A percentile compares a stretch with the other conserved stretches of the same genome.
phyloP scores from a whole-genome alignment of 2,797 vertebrate species.

The Darevskia nairensis region DNA sequence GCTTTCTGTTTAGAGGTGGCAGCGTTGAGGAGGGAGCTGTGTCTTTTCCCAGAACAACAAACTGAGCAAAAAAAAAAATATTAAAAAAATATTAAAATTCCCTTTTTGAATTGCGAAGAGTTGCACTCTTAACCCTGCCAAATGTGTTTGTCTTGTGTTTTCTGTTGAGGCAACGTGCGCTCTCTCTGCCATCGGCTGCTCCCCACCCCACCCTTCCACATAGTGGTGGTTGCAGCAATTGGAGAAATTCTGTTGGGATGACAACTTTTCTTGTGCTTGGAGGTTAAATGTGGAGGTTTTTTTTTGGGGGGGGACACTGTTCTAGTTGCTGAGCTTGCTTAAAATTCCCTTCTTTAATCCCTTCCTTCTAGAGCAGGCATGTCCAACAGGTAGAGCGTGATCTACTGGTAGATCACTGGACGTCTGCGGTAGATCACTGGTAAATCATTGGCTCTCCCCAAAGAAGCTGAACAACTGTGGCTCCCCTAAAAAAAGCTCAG shows the following conservation, averaged over 20 bases:
- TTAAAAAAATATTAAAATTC: too few relatives aligned
- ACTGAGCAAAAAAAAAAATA: too few relatives aligned
- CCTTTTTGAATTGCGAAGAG: not conserved
- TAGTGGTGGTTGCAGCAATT: not conserved
- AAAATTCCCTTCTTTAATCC: not conserved
- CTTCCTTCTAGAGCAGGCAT: not conserved
- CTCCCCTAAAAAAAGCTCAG: too few relatives aligned
- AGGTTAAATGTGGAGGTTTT: not conserved
- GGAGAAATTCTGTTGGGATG: not conserved
- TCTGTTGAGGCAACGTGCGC: not conserved
- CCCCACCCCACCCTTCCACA: not conserved
- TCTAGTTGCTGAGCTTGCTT: conserved; percentile 28
- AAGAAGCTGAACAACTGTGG: too few relatives aligned
- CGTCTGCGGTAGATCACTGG: too few relatives aligned
- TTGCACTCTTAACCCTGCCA: not conserved
- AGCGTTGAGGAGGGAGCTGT: not conserved
- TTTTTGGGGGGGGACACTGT: not conserved
- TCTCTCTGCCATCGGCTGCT: not conserved
- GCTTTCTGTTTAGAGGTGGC: conserved; percentile 2
- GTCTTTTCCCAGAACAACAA: not conserved
- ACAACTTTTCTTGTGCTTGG: not conserved
- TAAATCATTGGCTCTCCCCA: too few relatives aligned
- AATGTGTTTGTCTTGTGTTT: conserved; percentile 5
- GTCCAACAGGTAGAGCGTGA: too few relatives aligned
- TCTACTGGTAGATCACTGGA: too few relatives aligned